Evolutionary conservation across 1,140 invertebrate species (phyloP).

Genomic region (Frieseomelitta varia): DNA sequence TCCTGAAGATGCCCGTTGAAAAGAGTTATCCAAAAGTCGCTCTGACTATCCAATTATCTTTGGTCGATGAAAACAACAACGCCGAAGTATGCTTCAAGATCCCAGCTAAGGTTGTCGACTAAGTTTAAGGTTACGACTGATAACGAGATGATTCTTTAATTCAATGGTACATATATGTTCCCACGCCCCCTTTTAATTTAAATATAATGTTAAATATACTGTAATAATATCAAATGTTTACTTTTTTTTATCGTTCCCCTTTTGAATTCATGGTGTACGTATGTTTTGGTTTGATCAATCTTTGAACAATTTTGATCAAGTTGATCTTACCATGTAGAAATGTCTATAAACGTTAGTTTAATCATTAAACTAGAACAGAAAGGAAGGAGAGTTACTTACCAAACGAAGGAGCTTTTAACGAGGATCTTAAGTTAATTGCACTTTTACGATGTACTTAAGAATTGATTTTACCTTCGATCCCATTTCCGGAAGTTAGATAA

Average conservation of each 20-base stretch:
- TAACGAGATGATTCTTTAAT: neutral
- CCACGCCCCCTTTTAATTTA: neutral
- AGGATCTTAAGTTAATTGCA: neutral
- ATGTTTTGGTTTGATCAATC: neutral
- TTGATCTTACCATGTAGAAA: neutral
- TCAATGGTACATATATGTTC: neutral
- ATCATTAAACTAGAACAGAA: no score
- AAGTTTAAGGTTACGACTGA: neutral
- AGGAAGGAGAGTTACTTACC: neutral
- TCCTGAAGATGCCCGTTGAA: constrained; percentile 66
- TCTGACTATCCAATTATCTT: constrained; percentile 58
- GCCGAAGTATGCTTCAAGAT: constrained; percentile 65
- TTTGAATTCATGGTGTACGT: neutral
- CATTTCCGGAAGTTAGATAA: neutral
- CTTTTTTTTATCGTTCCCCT: no score
- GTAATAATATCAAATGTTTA: neutral
- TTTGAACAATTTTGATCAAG: neutral
- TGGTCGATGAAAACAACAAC: constrained; percentile 49
- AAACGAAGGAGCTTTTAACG: no score
- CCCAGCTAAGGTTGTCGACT: constrained; percentile 48
- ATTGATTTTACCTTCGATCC: neutral
- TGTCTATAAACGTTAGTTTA: neutral
- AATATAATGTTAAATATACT: neutral
- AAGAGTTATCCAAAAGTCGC: constrained; percentile 56
- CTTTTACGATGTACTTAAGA: neutral